These are phyloP conservation scores for Tetheella fluctuosa DNA, from an alignment of 2,888 invertebrate species.

Conservation along the genomic window DNA sequence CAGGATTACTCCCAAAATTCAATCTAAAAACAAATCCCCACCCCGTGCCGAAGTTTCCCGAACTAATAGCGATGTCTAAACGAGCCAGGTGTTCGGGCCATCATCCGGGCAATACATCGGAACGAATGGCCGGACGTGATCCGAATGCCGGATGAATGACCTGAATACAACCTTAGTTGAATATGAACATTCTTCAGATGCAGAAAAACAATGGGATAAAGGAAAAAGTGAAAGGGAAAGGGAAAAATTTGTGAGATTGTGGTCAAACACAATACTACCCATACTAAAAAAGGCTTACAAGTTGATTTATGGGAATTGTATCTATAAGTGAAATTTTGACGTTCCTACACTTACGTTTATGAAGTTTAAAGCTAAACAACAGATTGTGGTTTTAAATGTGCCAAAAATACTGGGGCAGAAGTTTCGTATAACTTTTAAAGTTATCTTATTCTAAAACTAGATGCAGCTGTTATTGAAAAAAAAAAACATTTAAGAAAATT, in stretches of 20 bases:
- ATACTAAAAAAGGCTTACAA: background rate
- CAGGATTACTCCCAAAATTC: constrained; percentile 39
- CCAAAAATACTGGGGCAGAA: too few species aligned
- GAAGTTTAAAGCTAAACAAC: too few species aligned
- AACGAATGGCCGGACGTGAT: constrained; percentile 78
- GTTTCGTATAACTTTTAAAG: too few species aligned
- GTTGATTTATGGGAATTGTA: background rate
- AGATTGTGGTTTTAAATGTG: too few species aligned
- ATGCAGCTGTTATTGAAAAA: too few species aligned
- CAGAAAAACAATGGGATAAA: constrained; percentile 7
- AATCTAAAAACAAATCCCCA: constrained; percentile 44
- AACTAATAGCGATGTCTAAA: constrained; percentile 37
- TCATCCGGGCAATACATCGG: constrained; percentile 66
- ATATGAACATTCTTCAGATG: constrained; percentile 19
- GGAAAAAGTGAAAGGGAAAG: too few species aligned
- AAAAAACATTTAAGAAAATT: too few species aligned
- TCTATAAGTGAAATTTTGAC: too few species aligned
- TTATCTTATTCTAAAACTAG: too few species aligned
- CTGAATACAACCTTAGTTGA: constrained; percentile 41
- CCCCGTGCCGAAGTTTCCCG: constrained; percentile 16
- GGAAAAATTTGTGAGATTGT: too few species aligned
- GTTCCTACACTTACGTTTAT: too few species aligned
- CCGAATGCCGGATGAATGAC: constrained; percentile 57
- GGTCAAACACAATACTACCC: too few species aligned
- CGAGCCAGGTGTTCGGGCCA: constrained; percentile 68